These are phyloP conservation scores for Tarsius wallacei DNA, from an alignment of 2,797 vertebrate genomes.

Conservation along the genomic window DNA sequence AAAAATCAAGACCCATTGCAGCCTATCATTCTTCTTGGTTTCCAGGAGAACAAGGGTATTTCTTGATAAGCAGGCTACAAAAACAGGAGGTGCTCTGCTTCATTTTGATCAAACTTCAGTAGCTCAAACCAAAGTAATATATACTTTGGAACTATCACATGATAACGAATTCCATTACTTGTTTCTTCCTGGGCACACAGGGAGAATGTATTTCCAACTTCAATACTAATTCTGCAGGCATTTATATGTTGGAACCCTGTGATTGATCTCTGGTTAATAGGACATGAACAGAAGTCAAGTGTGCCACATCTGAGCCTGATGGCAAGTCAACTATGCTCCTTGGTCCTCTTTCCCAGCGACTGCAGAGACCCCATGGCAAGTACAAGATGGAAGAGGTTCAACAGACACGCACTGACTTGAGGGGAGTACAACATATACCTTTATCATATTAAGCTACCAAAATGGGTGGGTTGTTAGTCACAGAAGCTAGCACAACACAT, in stretches of 20 bases:
- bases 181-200: not conserved
- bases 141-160: no score
- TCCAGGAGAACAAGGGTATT: not conserved
- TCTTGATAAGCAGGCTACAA: not conserved
- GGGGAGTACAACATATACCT: rapidly evolving
- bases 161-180: not conserved
- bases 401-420: rapidly evolving
- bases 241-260: not conserved
- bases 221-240: not conserved
- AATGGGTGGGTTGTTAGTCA: not conserved
- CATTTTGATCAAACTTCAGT: not conserved
- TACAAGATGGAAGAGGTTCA: not conserved
- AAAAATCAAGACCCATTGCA: not conserved
- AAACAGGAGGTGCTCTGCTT: not conserved
- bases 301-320: no score
- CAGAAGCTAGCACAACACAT: not conserved
- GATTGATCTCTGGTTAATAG: not conserved
- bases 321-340: no score
- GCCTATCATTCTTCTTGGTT: not conserved
- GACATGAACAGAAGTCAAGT: not conserved
- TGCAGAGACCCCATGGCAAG: not conserved
- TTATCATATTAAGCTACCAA: not conserved
- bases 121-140: not conserved
- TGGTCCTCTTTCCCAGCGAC: not conserved
- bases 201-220: not conserved